Base-by-base conservation (phyloP, 2,797 vertebrate genomes). In the Rhinichthys osculus region DNA sequence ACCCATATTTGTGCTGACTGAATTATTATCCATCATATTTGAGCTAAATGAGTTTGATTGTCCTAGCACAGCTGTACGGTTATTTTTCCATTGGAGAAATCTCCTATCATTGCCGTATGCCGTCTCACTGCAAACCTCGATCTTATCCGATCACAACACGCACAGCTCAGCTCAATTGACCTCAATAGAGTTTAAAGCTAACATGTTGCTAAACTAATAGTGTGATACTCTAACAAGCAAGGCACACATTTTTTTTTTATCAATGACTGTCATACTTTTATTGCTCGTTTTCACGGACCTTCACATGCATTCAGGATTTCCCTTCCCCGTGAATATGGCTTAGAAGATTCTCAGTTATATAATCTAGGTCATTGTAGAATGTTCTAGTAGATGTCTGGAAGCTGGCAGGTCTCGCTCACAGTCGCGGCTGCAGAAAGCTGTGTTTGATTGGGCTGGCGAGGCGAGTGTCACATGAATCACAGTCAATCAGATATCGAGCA, bases 381-480 rank as follows among this genome's bases (percentile, higher is more conserved):
- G 33, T 40, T 77, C 33, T 16, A 40, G 74, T 23, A n/a, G 76
- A 79, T 30, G n/a, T 50, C n/a, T 33, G 27, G 11, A 59, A 78
- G 74, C 79, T 69, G 78, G 30, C 42, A 33, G 47, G 62, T 47
- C 62, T 69, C 11, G n/a, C 57, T 57, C 74, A 38, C 19, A 23
- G 19, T 13, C 6, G 21, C 2, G 38, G 42, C 33, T 5, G 33
- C 6, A 59, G 23, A 62, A 80, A 66, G 78, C n/a, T 1, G 23
- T 14, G 47, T 70, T 50, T 67, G 74, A 72, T 71, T n/a, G 38
- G 77, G 21, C 38, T n/a, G 78, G 30, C 38, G 67, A 82, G 81
- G 72, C 42, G 78, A 84, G 82, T 82, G 78, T 87, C 86, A 87
- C 73, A 66, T 81, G 50, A 42, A 70, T 83, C 89, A 83, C 54